Conservation (phyloP, 2,888 invertebrate genomes). For the Drosophila barbarae region DNA sequence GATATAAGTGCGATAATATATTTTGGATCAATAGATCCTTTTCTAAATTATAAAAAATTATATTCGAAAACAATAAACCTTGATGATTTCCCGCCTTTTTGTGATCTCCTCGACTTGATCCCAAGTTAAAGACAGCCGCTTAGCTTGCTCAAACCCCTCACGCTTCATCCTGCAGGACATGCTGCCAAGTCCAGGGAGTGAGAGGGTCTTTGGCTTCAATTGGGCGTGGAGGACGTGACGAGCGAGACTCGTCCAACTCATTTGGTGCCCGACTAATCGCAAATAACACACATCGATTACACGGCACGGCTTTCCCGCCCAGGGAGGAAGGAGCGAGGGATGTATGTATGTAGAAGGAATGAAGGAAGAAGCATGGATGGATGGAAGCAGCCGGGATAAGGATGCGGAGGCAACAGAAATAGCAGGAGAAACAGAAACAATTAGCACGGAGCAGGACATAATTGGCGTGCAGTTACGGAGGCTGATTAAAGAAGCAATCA, state of each 20-base stretch:
- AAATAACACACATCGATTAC: slow-evolving; percentile 61
- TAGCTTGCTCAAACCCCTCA: neutral
- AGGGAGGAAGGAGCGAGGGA: neutral
- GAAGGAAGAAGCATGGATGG: neutral
- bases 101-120: neutral
- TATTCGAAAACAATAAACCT: neutral
- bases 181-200: neutral
- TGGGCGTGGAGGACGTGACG: slow-evolving; percentile 22
- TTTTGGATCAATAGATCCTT: no score
- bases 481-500: slow-evolving; percentile 73
- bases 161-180: neutral
- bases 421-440: slow-evolving; percentile 62
- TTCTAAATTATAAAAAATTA: no score
- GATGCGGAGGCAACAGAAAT: slow-evolving; percentile 18
- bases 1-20: no score
- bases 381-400: neutral
- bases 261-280: slow-evolving; percentile 58
- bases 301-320: slow-evolving; percentile 19
- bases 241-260: slow-evolving; percentile 49
- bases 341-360: no score
- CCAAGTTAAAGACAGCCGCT: no score
- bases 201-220: slow-evolving; percentile 18
- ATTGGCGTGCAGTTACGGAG: slow-evolving; percentile 70
- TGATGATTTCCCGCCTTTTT: neutral
- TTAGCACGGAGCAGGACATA: slow-evolving; percentile 65